Evolutionary conservation across 2,113 vertebrate species (phyloP).

Genomic region (Elgaria multicarinata): DNA sequence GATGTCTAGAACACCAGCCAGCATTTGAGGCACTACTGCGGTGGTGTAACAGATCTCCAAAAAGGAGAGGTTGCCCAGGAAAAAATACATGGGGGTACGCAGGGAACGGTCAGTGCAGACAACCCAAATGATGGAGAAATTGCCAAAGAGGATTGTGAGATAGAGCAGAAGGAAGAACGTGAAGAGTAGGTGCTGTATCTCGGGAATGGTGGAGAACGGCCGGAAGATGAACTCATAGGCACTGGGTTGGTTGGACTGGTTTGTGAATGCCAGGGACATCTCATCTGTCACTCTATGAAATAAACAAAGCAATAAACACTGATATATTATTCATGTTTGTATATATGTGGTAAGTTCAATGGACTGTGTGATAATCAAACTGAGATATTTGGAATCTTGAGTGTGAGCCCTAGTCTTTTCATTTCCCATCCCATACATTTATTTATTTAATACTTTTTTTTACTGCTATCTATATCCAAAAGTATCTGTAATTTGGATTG

Average conservation of each 20-base stretch:
- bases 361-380: background rate
- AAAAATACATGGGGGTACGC: conserved; percentile 51
- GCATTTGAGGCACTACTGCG: conserved; percentile 43
- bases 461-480: too few species aligned
- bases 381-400: background rate
- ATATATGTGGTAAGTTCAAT: background rate
- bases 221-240: conserved; percentile 47
- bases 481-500: background rate
- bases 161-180: conserved; percentile 55
- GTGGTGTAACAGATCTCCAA: conserved; percentile 52
- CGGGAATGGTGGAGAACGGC: background rate
- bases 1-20: conserved; percentile 33
- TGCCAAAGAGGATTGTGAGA: conserved; percentile 31
- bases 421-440: background rate
- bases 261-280: background rate
- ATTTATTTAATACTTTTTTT: too few species aligned
- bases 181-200: conserved; percentile 43
- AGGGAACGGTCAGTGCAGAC: conserved; percentile 7
- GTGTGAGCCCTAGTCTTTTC: background rate
- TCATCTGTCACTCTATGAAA: background rate
- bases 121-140: conserved; percentile 34
- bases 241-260: conserved; percentile 24
- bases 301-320: background rate
- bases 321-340: background rate
- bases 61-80: conserved; percentile 39